These are phyloP conservation scores for Parochlus steinenii DNA, from an alignment of 2,888 invertebrate species.

Conservation along the genomic window DNA sequence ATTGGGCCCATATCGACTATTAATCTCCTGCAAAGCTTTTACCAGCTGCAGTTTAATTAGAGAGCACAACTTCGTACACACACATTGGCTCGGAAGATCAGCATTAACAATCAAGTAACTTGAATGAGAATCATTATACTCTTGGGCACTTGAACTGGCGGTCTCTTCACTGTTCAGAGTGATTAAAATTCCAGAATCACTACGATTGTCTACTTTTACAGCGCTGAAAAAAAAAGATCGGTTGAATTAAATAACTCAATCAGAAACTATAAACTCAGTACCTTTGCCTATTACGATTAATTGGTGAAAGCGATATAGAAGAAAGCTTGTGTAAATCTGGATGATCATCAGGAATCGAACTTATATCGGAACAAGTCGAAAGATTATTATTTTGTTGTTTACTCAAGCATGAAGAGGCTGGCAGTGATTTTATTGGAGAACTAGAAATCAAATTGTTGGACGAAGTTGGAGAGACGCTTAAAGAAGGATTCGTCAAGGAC, in stretches of 20 bases:
- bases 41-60: conserved; percentile 63
- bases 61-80: conserved; percentile 60
- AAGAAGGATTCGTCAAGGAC: conserved; percentile 19
- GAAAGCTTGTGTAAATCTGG: conserved; percentile 5
- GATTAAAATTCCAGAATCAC: conserved; percentile 11
- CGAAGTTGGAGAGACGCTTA: conserved; percentile 20
- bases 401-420: conserved; percentile 6
- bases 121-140: conserved; percentile 21
- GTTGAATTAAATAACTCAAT: no score
- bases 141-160: conserved; percentile 1
- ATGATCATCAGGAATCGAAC: conserved; percentile 12
- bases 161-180: conserved; percentile 8
- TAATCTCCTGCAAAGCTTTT: conserved; percentile 51
- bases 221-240: no score
- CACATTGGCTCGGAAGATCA: no score
- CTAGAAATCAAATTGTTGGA: conserved; percentile 16
- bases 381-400: conserved; percentile 10
- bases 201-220: conserved; percentile 3
- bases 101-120: conserved; percentile 20
- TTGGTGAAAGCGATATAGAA: conserved; percentile 2
- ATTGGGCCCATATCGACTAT: conserved; percentile 11
- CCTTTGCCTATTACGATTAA: no score
- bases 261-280: no score
- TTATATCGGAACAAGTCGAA: conserved; percentile 13
- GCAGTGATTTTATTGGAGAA: conserved; percentile 16